Evolutionary conservation across 2,888 invertebrate genomes (phyloP), one percentile per base, ranked within the genome.

Genomic region (Diadromus collaris): DNA sequence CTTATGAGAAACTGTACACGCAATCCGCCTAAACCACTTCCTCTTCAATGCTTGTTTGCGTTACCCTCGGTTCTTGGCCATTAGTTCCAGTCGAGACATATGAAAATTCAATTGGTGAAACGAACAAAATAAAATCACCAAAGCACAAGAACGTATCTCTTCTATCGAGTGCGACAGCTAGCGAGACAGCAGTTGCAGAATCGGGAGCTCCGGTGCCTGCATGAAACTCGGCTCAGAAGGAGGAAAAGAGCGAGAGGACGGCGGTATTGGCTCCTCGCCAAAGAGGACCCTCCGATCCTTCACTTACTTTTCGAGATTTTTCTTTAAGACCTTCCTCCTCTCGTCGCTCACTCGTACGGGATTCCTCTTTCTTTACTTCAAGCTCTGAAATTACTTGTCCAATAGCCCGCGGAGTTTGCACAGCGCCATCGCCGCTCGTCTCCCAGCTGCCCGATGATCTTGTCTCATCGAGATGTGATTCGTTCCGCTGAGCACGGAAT

Each of bases 231-330:
- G 19, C n/a, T 48, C 16, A 48, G 29, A 56, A 9, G 16, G 16
- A 29, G 29, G 21, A 5, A 2, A 21, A 27, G 44, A 13, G 24
- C 21, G 51, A 38, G 21, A 64, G 46, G 65, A 48, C 73, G 32
- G 68, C n/a, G 29, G 41, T 72, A 63, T 76, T 77, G 79, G 79
- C 73, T n/a, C 13, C 1, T 1, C 6, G 46, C 77, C 77, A 73
- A 38, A 70, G 56, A 58, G 64, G 58, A 72, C 58, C 71, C 64
- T 68, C 58, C 71, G 51, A 79, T 76, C 58, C 68, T 79, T 68
- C 68, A 51, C 61, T 71, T 68, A 56, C 67, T 64, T 41, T 32
- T 58, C 56, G 58, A 19, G 58, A 79, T 76, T 72, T 72, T 79
- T 72, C 76, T 64, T 64, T 51, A 48, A 74, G 63, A 68, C 10